Conservation (phyloP, 1,140 invertebrate genomes). For the Doryteuthis pealeii region DNA sequence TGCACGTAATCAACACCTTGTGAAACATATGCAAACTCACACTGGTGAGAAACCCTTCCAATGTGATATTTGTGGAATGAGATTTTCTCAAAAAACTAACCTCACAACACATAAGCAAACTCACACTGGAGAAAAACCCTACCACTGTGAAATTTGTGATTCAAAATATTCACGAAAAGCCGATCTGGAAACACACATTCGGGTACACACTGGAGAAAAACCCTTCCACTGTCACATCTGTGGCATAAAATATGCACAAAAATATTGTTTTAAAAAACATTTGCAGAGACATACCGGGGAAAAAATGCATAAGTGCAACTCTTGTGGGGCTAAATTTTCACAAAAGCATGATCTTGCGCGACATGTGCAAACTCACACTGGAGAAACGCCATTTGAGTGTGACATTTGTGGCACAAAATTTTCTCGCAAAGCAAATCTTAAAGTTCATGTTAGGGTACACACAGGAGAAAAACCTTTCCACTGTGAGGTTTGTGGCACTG, state of each 20-base stretch:
- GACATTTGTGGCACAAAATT: background rate
- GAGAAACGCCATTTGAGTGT: background rate
- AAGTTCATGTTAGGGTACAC: background rate
- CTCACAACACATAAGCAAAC: background rate
- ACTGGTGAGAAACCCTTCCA: background rate
- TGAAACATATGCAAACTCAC: background rate
- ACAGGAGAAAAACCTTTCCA: conserved; percentile 16
- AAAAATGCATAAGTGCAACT: background rate
- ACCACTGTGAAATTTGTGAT: background rate
- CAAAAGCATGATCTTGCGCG: background rate
- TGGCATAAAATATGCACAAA: background rate
- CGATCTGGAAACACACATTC: background rate
- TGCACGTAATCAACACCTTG: background rate
- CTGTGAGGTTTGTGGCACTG: conserved; percentile 24
- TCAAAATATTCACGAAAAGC: background rate
- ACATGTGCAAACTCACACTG: background rate
- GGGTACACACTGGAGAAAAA: background rate
- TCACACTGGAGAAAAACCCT: background rate
- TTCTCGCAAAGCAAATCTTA: background rate
- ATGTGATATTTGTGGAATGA: background rate
- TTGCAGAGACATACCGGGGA: background rate
- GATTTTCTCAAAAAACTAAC: background rate
- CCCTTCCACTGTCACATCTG: background rate
- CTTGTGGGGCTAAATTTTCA: background rate
- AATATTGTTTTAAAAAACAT: background rate